Percentiles rank a stretch among this genome's conserved stretches.
These are phyloP conservation scores for Zosterops japonicus DNA, from an alignment of 2,113 vertebrate species.

Conservation along the genomic window DNA sequence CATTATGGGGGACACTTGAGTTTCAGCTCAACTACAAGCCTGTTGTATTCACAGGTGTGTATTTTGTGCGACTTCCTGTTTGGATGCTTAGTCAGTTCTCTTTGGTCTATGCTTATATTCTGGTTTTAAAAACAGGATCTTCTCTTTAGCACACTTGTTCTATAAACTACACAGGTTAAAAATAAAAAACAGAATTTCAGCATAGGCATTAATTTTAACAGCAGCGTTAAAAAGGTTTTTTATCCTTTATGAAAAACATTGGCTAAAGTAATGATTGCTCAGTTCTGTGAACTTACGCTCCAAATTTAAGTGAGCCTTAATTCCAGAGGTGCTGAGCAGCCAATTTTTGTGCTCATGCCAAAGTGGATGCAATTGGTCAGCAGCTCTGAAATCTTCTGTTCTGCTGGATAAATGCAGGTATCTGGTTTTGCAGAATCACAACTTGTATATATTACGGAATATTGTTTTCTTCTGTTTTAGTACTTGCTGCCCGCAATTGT, in stretches of 20 bases:
- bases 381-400: neutral
- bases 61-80: neutral
- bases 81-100: neutral
- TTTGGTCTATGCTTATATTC: neutral
- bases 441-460: neutral
- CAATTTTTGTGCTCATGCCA: neutral
- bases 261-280: neutral
- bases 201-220: neutral
- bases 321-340: neutral
- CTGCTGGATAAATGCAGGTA: neutral
- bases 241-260: neutral
- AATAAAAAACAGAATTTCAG: neutral
- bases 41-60: neutral
- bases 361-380: neutral
- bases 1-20: neutral
- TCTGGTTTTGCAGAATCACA: neutral
- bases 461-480: conserved; percentile 66
- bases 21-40: neutral
- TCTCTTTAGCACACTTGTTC: neutral
- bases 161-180: neutral
- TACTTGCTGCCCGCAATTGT: conserved; percentile 96
- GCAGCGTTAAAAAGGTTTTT: neutral
- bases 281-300: neutral
- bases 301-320: neutral
- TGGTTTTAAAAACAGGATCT: neutral